Evolutionary conservation across 2,888 invertebrate species (phyloP), one percentile per base, ranked within the genome.

Genomic region (Sphaeridia pumilis): DNA sequence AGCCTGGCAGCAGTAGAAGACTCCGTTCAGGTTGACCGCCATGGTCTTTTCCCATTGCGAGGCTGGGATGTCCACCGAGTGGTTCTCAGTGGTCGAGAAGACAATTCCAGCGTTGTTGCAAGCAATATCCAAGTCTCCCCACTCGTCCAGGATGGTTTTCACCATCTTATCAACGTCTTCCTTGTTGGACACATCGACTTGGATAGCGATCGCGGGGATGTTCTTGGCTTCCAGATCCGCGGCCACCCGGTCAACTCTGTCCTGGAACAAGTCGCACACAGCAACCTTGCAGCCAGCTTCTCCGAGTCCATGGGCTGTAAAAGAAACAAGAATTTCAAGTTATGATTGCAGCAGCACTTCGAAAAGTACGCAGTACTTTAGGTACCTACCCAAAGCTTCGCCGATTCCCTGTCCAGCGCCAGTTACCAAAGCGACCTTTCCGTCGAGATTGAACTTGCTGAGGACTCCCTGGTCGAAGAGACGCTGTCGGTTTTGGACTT

Each of bases 91-190:
- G 27, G 26, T 52, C 1, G 46, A 41, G 52, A 58, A 61, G 1
- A 64, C 61, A n/a, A 64, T 63, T 26, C 64, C 64, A 46, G 64
- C 64, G 44, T 64, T 64, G 55, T 64, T 64, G 17, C 56, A 52
- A 36, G 57, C 64, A 47, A 64, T 63, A 38, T 63, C 58, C 12
- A 64, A 49, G 31, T 61, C 63, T 2, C 64, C 64, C 45, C 51
- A 60, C 28, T 52, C 54, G 25, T 53, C 42, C 35, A 65, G 10
- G 10, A 63, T 58, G 48, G 56, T 59, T 43, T 58, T 47, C 0
- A 65, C 59, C 63, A 63, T 63, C 2, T 47, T 51, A 35, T 65
- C 63, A 7, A 59, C 60, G 24, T 61, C 56, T 26, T 55, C 48
- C 45, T 65, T 65, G 28, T 60, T 61, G 42, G 63, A 59, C 7